Conservation (phyloP, 2,888 invertebrate species). For the Cantharis rufa region DNA sequence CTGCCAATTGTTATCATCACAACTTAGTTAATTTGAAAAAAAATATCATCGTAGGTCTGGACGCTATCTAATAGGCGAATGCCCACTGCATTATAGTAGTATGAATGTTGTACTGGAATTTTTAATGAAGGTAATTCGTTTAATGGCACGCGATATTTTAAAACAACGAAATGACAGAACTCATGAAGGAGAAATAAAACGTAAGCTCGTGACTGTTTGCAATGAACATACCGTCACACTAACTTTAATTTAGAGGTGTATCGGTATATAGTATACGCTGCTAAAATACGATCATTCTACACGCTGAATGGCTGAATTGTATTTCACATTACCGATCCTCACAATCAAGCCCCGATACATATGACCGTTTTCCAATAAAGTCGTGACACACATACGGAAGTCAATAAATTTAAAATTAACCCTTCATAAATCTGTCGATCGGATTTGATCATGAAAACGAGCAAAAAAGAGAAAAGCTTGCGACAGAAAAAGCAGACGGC, state of each 20-base stretch:
- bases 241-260: slow-evolving; percentile 36
- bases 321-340: slow-evolving; percentile 19
- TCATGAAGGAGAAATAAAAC: slow-evolving; percentile 26
- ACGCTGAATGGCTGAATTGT: slow-evolving; percentile 29
- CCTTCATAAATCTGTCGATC: background rate
- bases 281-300: slow-evolving; percentile 35
- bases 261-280: slow-evolving; percentile 28
- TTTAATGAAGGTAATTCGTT: background rate
- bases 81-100: too few relatives aligned
- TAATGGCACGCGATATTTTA: background rate
- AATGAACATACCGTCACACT: slow-evolving; percentile 36
- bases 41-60: too few relatives aligned
- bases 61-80: too few relatives aligned
- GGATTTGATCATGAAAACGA: background rate
- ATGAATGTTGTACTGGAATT: background rate
- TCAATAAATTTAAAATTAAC: background rate
- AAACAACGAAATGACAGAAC: slow-evolving; percentile 15
- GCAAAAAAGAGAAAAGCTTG: background rate
- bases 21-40: background rate
- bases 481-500: slow-evolving; percentile 7
- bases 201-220: slow-evolving; percentile 36
- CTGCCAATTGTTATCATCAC: background rate
- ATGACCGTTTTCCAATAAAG: background rate
- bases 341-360: background rate
- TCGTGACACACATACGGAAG: background rate